A percentile compares a stretch with the other conserved stretches of the same genome.
These are phyloP conservation scores for Loxodonta africana DNA, from an alignment of 2,113 vertebrate genomes.

Conservation along the genomic window DNA sequence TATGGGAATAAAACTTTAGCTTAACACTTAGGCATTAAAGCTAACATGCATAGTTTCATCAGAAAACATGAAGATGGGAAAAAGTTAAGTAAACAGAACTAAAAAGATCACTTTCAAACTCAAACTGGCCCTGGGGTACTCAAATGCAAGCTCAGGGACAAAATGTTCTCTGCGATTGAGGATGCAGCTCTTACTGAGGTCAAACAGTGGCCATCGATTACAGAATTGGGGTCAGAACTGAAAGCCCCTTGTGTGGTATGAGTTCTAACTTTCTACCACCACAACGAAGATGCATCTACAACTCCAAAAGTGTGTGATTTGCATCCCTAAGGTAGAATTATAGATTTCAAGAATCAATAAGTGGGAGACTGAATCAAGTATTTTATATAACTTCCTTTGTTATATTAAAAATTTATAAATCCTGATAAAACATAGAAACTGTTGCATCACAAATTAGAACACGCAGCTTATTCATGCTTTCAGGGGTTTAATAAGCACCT, in stretches of 20 bases:
- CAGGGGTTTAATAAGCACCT: not conserved
- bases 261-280: not conserved
- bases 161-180: not conserved
- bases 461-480: not conserved
- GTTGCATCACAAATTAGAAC: conserved; percentile 72
- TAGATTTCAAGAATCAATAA: not conserved
- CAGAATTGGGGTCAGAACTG: not conserved
- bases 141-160: not conserved
- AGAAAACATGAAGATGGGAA: not conserved
- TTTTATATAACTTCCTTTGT: conserved; percentile 60
- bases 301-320: not conserved
- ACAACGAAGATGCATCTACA: not conserved
- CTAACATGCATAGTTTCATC: not conserved
- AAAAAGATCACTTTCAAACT: not conserved
- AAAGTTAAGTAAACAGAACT: not conserved
- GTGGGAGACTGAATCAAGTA: not conserved
- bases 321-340: not conserved
- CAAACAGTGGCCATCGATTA: not conserved
- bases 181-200: not conserved
- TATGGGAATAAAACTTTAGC: not conserved
- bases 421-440: conserved; percentile 43
- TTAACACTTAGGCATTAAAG: not conserved
- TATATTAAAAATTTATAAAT: conserved; percentile 67
- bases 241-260: not conserved
- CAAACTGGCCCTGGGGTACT: not conserved